Evolutionary conservation across 2,888 invertebrate genomes (phyloP).

Genomic region (Papilio gigon): DNA sequence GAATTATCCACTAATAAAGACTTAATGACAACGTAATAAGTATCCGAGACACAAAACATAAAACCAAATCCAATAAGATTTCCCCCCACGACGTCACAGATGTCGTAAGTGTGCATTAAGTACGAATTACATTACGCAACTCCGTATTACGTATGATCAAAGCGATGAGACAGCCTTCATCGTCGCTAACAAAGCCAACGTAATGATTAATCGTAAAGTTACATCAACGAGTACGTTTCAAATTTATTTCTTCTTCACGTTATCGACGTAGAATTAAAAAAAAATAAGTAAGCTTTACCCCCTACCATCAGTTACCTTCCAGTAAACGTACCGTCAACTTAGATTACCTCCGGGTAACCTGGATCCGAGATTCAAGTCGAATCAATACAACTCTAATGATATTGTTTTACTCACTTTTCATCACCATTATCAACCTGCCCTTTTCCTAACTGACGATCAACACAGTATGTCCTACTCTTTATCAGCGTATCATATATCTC

Average conservation of each 20-base stretch:
- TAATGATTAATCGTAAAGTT: conserved; percentile 26
- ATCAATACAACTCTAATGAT: too few species aligned
- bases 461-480: too few species aligned
- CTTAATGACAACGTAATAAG: conserved; percentile 7
- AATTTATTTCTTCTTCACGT: conserved; percentile 36
- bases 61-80: conserved; percentile 34
- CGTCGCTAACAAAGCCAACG: conserved; percentile 36
- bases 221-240: conserved; percentile 19
- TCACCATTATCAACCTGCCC: too few species aligned
- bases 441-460: too few species aligned
- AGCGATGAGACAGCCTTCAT: conserved; percentile 35
- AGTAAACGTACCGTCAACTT: too few species aligned
- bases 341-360: too few species aligned
- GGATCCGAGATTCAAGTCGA: too few species aligned
- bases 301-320: too few species aligned
- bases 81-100: conserved; percentile 33
- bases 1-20: conserved; percentile 3
- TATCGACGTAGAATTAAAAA: too few species aligned
- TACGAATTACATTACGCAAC: conserved; percentile 36
- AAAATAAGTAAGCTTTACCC: too few species aligned
- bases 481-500: too few species aligned
- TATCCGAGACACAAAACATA: conserved; percentile 14
- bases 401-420: too few species aligned
- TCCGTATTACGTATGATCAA: conserved; percentile 40
- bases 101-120: conserved; percentile 39